A percentile compares a stretch with the other conserved stretches of the same genome.
phyloP scores from a whole-genome alignment of 2,113 vertebrate species.

The Rutilus rutilus region DNA sequence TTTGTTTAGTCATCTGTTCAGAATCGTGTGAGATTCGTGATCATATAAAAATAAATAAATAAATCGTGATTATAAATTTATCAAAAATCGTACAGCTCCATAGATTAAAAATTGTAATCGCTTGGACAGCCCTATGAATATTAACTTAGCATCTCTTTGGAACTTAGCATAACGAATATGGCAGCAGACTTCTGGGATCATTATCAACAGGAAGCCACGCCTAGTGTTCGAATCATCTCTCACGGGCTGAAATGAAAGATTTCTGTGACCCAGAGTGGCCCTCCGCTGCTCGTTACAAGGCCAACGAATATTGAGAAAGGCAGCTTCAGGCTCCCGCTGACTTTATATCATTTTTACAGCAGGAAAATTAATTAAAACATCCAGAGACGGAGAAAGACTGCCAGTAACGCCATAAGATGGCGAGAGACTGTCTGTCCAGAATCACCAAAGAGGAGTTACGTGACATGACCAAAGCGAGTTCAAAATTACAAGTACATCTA shows the following conservation, averaged over 20 bases:
- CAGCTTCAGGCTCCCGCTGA: conserved; percentile 12
- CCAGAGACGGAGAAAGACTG: conserved; percentile 6
- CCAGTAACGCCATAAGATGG: not conserved
- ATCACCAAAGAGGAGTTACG: not conserved
- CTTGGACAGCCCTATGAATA: not conserved
- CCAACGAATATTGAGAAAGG: conserved; percentile 20
- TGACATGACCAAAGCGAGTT: not conserved
- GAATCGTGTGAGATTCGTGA: too few relatives aligned
- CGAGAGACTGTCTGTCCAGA: not conserved
- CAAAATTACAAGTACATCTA: not conserved
- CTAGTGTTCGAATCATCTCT: conserved; percentile 23
- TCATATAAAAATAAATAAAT: too few relatives aligned
- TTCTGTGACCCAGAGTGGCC: not conserved
- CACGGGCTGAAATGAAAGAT: not conserved
- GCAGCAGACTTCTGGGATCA: not conserved
- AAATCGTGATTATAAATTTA: too few relatives aligned
- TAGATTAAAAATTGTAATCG: too few relatives aligned
- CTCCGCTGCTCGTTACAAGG: conserved; percentile 1
- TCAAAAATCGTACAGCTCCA: too few relatives aligned
- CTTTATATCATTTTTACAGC: conserved; percentile 29
- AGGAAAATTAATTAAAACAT: conserved; percentile 35
- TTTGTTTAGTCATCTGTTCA: too few relatives aligned
- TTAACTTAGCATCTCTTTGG: not conserved
- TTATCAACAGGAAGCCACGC: conserved; percentile 24
- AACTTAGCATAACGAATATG: not conserved